These are phyloP conservation scores for Acanthosepion pharaonis DNA, from an alignment of 2,888 invertebrate genomes.

Conservation along the genomic window DNA sequence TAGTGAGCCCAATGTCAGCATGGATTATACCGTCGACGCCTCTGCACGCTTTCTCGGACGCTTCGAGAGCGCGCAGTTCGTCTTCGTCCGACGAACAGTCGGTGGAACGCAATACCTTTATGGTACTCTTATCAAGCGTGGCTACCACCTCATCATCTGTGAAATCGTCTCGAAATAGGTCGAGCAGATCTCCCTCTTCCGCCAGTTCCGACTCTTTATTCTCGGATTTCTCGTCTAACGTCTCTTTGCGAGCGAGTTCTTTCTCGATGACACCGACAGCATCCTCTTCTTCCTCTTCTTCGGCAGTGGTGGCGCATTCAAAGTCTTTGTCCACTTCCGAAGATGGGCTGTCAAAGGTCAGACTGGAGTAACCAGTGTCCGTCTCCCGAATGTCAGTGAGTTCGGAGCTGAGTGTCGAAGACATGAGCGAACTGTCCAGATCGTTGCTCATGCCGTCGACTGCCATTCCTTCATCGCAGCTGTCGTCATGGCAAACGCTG, in stretches of 20 bases:
- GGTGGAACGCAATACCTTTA: constrained; percentile 37
- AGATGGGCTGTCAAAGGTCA: constrained; percentile 59
- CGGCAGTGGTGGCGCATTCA: constrained; percentile 49
- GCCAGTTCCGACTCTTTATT: constrained; percentile 50
- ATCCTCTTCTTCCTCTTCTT: constrained; percentile 42
- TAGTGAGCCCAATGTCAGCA: not conserved
- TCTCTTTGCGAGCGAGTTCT: constrained; percentile 14
- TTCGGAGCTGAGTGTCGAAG: constrained; percentile 46
- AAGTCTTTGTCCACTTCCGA: constrained; percentile 52
- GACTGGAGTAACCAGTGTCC: constrained; percentile 68
- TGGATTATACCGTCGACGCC: not conserved
- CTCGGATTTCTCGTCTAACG: constrained; percentile 48
- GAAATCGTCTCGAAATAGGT: constrained; percentile 42
- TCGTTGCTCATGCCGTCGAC: constrained; percentile 41
- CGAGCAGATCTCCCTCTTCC: constrained; percentile 54
- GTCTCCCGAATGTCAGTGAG: constrained; percentile 62
- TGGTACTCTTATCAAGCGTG: constrained; percentile 24
- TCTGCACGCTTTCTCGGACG: constrained; percentile 35
- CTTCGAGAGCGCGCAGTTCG: constrained; percentile 43
- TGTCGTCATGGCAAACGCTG: constrained; percentile 46
- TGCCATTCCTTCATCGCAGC: constrained; percentile 47
- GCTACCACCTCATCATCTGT: constrained; percentile 43
- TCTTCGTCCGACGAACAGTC: constrained; percentile 41
- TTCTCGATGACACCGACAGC: constrained; percentile 21
- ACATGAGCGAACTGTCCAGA: constrained; percentile 36